Evolutionary conservation across 2,797 vertebrate species (phyloP), one percentile per base, ranked within the genome.

Genomic region (Clarias pachynema): DNA sequence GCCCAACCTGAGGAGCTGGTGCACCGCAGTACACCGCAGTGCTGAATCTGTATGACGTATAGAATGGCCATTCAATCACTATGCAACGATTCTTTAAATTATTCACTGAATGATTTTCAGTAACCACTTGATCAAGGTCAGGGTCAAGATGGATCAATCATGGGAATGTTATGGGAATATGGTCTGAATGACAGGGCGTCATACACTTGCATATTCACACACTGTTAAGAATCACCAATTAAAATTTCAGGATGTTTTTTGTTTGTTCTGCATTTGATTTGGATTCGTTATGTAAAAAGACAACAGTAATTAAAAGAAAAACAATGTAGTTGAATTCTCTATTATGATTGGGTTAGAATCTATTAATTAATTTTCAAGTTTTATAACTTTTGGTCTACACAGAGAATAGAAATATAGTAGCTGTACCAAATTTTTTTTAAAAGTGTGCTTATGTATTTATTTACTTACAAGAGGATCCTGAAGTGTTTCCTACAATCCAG

Each of bases 1-100:
- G 65, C 69, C 68, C 44, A 56, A 84, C 82, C 85, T 84, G 69
- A 78, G 40, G 60, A 88, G 73, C 29, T 29, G 31, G 40, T 70
- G 85, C 73, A 63, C n/a, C 63, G 69, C 60, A 63, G 37, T 31
- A 31, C 29, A 6, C 26, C 40, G 31, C 31, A 56, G 31, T 29
- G 40, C 63, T 79, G 34, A 65, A 49, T 26, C 37, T 49, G 24
- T 44, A 18, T 44, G 37, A 24, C 20, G 12, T 59, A 57, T 16
- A 77, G 4, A 60, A 1, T 37, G 20, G 26, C 57, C 34, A 37
- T 79, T 79, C 20, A 79, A 26, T 63, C n/a, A 62, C 24, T 1
- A 60, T 62, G 57, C 75, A 40, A 40, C 7, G 4, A 44, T 9
- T 63, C 10, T 60, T 34, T 60, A 18, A 59, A 78, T 60, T 31